These are phyloP conservation scores for Acrocephalus kingi DNA, from an alignment of 2,113 vertebrate genomes.

Conservation along the genomic window DNA sequence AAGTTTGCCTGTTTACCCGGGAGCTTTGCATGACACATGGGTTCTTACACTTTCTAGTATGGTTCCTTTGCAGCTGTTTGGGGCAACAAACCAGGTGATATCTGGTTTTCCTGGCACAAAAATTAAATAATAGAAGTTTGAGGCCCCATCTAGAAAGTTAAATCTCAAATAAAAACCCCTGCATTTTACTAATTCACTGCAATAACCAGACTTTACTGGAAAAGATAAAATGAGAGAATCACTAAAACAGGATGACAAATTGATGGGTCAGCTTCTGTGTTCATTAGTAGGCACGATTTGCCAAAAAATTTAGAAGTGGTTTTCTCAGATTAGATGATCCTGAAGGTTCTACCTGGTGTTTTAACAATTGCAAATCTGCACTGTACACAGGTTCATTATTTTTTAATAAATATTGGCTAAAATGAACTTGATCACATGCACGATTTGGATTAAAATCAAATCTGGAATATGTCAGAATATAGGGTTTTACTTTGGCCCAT, in stretches of 20 bases:
- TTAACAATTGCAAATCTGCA: background rate
- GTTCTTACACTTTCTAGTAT: background rate
- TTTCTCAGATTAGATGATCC: background rate
- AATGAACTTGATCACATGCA: background rate
- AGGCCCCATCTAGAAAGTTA: background rate
- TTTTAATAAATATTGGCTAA: background rate
- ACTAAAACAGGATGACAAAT: background rate
- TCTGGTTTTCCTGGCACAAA: background rate
- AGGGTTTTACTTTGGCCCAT: background rate
- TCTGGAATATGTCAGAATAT: background rate
- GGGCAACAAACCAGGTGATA: background rate
- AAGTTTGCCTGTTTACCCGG: background rate
- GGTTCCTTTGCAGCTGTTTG: background rate
- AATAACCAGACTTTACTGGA: background rate
- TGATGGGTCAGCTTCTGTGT: background rate
- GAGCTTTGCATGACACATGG: fast-evolving
- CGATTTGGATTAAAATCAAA: background rate
- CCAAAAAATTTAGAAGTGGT: background rate
- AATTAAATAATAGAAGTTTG: background rate
- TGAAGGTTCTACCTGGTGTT: background rate
- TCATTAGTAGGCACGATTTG: background rate
- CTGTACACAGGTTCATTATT: fast-evolving
- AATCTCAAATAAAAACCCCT: background rate
- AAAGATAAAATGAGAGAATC: background rate
- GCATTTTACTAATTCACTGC: background rate